These are phyloP conservation scores for Troides aeacus DNA, from an alignment of 2,888 invertebrate genomes.

Conservation along the genomic window DNA sequence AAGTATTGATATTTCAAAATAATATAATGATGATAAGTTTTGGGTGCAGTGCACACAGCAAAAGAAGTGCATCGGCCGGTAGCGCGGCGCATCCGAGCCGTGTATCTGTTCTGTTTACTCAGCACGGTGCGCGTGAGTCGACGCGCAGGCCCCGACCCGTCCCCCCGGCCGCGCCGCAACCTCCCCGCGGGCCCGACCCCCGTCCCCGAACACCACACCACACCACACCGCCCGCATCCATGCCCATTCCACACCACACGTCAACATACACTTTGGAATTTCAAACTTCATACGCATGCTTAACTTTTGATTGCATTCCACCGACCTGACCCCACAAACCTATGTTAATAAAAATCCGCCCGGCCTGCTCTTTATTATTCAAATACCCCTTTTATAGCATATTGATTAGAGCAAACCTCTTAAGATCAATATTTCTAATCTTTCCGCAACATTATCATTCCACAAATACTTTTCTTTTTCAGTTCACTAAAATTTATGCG, in stretches of 20 bases:
- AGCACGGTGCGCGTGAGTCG: constrained; percentile 53
- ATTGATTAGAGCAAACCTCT: not conserved
- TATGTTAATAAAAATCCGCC: constrained; percentile 42
- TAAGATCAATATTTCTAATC: constrained; percentile 11
- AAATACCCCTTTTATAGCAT: constrained; percentile 6
- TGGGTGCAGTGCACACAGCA: constrained; percentile 1
- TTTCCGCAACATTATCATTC: constrained; percentile 13
- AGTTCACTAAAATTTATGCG: constrained; percentile 9
- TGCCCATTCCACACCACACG: constrained; percentile 56
- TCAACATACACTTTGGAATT: constrained; percentile 55
- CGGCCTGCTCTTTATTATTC: constrained; percentile 17
- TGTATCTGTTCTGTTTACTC: constrained; percentile 67
- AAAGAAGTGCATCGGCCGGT: constrained; percentile 32
- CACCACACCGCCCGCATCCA: constrained; percentile 40
- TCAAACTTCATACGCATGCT: constrained; percentile 55
- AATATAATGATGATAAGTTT: not conserved
- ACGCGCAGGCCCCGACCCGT: constrained; percentile 36
- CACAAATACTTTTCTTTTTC: constrained; percentile 9
- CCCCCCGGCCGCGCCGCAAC: constrained; percentile 8
- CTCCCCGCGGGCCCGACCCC: constrained; percentile 34
- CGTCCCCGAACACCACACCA: constrained; percentile 29
- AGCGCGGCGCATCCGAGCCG: constrained; percentile 50
- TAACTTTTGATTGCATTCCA: constrained; percentile 59
- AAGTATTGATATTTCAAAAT: too few species aligned
- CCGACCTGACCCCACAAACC: constrained; percentile 48